Evolutionary conservation across 2,797 vertebrate species (phyloP).

Genomic region (Mionectes olivaceus): DNA sequence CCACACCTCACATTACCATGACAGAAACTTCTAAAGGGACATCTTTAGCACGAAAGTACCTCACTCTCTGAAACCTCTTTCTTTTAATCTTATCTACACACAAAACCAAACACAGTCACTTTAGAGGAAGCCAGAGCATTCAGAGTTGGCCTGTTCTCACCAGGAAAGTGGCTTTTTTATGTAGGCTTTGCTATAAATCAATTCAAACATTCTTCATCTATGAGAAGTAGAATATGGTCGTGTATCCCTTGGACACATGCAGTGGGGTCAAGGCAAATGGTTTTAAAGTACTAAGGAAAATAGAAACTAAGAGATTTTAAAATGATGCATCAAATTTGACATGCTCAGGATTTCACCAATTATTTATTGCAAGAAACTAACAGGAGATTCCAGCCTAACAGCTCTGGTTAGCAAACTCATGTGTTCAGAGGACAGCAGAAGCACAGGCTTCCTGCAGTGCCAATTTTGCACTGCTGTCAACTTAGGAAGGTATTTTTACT

Average conservation of each 20-base stretch:
- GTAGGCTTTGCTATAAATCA: background rate
- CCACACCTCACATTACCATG: background rate
- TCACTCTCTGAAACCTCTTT: background rate
- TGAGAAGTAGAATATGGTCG: background rate
- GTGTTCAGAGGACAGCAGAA: background rate
- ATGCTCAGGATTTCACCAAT: background rate
- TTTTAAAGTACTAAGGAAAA: background rate
- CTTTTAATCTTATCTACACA: conserved; percentile 30
- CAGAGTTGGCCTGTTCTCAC: background rate
- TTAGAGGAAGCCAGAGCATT: background rate
- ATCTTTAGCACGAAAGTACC: conserved; percentile 26
- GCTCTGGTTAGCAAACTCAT: background rate
- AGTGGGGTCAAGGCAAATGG: background rate
- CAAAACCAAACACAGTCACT: conserved; percentile 2
- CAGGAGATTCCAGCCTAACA: background rate
- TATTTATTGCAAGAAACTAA: background rate
- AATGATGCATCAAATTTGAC: background rate
- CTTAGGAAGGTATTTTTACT: background rate
- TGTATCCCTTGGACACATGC: background rate
- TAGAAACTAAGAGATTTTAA: background rate
- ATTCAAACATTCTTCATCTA: background rate
- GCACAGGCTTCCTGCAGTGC: background rate
- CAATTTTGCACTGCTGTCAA: background rate
- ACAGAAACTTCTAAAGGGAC: conserved; percentile 5
- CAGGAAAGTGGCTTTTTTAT: background rate